These are phyloP conservation scores for Montipora efflorescens DNA, from an alignment of 64 coral and sea anemone genomes.

Conservation along the genomic window DNA sequence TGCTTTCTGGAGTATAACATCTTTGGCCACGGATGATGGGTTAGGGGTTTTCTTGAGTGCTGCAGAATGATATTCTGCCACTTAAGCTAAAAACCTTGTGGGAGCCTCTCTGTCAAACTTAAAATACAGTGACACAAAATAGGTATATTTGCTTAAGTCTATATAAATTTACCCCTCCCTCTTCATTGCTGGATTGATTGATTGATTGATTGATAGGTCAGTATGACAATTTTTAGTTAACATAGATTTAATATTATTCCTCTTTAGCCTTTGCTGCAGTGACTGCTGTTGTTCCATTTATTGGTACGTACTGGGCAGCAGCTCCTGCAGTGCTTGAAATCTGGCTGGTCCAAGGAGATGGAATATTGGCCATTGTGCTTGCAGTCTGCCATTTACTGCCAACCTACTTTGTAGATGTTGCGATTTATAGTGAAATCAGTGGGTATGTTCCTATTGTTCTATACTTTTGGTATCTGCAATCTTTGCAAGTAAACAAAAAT, in stretches of 20 bases:
- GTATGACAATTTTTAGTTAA: no score
- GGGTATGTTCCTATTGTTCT: slow-evolving; percentile 64
- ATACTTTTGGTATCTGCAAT: not conserved
- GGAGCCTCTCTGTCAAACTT: no score
- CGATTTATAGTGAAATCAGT: slow-evolving; percentile 98
- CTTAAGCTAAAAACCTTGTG: no score
- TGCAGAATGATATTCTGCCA: no score
- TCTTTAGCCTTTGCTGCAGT: slow-evolving; percentile 89
- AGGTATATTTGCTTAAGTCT: no score
- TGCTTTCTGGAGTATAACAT: no score
- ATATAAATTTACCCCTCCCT: not conserved
- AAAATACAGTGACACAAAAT: no score
- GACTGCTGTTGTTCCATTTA: slow-evolving; percentile 89
- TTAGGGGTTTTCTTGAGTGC: no score
- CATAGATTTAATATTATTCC: not conserved
- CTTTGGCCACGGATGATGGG: no score
- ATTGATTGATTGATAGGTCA: no score
- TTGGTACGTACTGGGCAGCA: slow-evolving; percentile 95
- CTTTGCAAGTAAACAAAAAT: no score
- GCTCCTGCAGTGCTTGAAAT: slow-evolving; percentile 91
- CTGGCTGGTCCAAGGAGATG: slow-evolving; percentile 85
- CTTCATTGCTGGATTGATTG: no score
- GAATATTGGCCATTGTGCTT: slow-evolving; percentile 80
- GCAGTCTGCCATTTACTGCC: slow-evolving; percentile 90
- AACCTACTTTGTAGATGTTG: slow-evolving; percentile 94